These are phyloP conservation scores for Distichodus sexfasciatus DNA, from an alignment of 2,797 vertebrate species.

Conservation along the genomic window DNA sequence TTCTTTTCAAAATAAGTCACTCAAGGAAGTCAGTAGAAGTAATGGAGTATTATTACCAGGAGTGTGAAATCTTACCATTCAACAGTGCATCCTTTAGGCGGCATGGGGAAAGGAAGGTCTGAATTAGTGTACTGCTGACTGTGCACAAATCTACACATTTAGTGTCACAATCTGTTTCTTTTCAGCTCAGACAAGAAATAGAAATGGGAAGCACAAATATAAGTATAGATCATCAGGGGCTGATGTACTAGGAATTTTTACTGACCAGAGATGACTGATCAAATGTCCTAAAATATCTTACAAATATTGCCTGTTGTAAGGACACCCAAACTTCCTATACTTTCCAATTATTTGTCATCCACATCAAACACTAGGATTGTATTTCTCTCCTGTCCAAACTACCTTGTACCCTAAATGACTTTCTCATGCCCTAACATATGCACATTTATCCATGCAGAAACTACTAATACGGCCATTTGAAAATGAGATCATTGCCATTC, in stretches of 20 bases:
- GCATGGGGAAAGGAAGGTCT: slow-evolving; percentile 7
- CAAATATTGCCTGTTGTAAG: too few relatives aligned
- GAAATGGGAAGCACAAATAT: background rate
- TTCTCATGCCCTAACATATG: slow-evolving; percentile 13
- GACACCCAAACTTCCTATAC: too few relatives aligned
- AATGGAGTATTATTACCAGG: slow-evolving; percentile 17
- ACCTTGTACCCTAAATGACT: slow-evolving; percentile 26
- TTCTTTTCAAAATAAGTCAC: too few relatives aligned
- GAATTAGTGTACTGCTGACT: slow-evolving; percentile 35
- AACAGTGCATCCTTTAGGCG: slow-evolving; percentile 6
- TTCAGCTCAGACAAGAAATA: background rate
- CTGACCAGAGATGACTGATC: too few relatives aligned
- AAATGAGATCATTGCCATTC: slow-evolving; percentile 47
- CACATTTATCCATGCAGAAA: slow-evolving; percentile 18
- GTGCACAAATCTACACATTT: slow-evolving; percentile 18
- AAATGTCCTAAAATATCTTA: too few relatives aligned
- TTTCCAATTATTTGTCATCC: slow-evolving; percentile 52
- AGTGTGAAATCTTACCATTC: slow-evolving; percentile 11
- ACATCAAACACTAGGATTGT: slow-evolving; percentile 10
- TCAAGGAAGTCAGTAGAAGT: slow-evolving; percentile 9
- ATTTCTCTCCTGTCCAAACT: slow-evolving; percentile 28
- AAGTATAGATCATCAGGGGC: background rate
- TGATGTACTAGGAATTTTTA: background rate
- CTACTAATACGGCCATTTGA: slow-evolving; percentile 1
- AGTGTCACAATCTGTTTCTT: background rate